Percentiles rank a stretch among this genome's conserved stretches.
Conservation (phyloP, 2,797 vertebrate genomes). For the Malacoctenus gilli region DNA sequence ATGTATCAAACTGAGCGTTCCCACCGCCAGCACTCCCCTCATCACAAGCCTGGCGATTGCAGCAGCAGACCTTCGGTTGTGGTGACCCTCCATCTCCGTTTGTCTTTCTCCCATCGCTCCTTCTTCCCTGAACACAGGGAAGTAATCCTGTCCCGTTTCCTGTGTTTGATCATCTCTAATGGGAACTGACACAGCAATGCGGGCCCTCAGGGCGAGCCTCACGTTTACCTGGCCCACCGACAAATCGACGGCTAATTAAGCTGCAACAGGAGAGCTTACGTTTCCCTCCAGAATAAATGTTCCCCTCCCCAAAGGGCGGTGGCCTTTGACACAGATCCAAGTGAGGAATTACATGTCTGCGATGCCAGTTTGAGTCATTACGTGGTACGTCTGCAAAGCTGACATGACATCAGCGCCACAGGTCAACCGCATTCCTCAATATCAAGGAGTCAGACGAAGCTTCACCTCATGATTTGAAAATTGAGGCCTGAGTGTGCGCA, state of each 20-base stretch:
- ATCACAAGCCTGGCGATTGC: constrained; percentile 23
- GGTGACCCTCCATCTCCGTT: constrained; percentile 18
- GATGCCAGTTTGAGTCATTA: constrained; percentile 33
- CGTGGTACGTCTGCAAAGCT: constrained; percentile 5
- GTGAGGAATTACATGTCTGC: constrained; percentile 10
- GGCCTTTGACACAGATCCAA: constrained; percentile 35
- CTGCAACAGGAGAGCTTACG: constrained; percentile 38
- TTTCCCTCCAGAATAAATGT: background rate
- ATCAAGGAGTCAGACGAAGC: background rate
- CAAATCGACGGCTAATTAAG: constrained; percentile 62
- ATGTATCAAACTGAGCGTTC: constrained; percentile 34
- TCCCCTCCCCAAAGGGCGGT: constrained; percentile 8
- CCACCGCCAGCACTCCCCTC: constrained; percentile 18
- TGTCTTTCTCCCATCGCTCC: constrained; percentile 6
- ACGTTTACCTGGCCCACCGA: constrained; percentile 36
- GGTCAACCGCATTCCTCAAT: constrained; percentile 2
- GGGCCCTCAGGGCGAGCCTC: constrained; percentile 28
- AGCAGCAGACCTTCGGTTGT: constrained; percentile 25
- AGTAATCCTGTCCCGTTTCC: constrained; percentile 12
- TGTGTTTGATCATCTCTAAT: constrained; percentile 51
- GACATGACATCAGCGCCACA: constrained; percentile 10
- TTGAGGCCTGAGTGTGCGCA: too few species aligned
- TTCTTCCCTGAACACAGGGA: constrained; percentile 3
- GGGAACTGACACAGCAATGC: constrained; percentile 29
- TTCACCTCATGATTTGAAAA: too few species aligned